phyloP scores from a whole-genome alignment of 1,140 invertebrate species.

The Drosophila jambulina region DNA sequence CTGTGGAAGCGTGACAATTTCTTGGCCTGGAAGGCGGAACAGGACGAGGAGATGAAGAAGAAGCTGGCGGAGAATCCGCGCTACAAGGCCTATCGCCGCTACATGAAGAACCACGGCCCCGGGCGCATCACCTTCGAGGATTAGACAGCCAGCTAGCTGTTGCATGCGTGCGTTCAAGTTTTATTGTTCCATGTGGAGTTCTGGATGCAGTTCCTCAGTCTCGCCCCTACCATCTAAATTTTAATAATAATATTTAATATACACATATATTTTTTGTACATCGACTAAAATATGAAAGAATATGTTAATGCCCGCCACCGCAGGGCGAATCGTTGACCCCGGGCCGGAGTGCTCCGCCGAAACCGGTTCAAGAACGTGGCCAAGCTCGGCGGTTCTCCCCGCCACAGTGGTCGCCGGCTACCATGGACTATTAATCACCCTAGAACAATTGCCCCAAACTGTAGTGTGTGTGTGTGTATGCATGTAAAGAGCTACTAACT shows the following conservation, averaged over 20 bases:
- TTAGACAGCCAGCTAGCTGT: conserved; percentile 22
- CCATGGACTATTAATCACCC: conserved; percentile 1
- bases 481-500: not conserved
- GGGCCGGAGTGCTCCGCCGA: conserved; percentile 35
- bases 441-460: conserved; percentile 48
- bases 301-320: conserved; percentile 27
- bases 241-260: conserved; percentile 27
- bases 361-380: conserved; percentile 78
- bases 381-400: conserved; percentile 25
- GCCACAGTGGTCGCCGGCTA: conserved; percentile 31
- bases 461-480: not conserved
- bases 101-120: conserved; percentile 92
- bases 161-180: conserved; percentile 53
- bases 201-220: conserved; percentile 20
- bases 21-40: conserved; percentile 90
- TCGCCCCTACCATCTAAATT: conserved; percentile 13
- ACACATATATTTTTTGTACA: conserved; percentile 28
- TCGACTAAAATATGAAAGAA: conserved; percentile 25
- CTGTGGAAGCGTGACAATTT: conserved; percentile 94
- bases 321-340: conserved; percentile 71
- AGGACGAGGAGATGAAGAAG: conserved; percentile 93
- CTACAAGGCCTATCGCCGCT: conserved; percentile 92
- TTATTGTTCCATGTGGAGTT: conserved; percentile 65
- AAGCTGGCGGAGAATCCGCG: conserved; percentile 91
- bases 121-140: conserved; percentile 93